phyloP scores from a whole-genome alignment of 2,113 vertebrate species.

The Oryzias melastigma region DNA sequence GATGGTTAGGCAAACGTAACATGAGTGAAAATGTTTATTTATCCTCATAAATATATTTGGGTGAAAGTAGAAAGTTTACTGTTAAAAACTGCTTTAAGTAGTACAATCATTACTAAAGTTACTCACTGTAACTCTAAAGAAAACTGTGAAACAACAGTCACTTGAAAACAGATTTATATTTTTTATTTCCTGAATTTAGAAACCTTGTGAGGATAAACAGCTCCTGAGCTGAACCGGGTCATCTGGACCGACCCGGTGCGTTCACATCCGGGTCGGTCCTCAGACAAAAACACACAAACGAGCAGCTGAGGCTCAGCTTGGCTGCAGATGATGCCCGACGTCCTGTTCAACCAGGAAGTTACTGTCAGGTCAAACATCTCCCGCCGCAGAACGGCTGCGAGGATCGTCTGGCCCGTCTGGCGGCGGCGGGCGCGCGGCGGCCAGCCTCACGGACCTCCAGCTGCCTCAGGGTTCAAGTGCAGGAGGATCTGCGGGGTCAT shows the following conservation, averaged over 20 bases:
- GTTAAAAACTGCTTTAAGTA: too few relatives aligned
- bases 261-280: slow-evolving; percentile 21
- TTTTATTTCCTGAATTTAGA: too few relatives aligned
- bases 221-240: too few relatives aligned
- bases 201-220: too few relatives aligned
- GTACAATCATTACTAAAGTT: too few relatives aligned
- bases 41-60: too few relatives aligned
- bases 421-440: slow-evolving; percentile 11
- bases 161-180: too few relatives aligned
- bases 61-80: too few relatives aligned
- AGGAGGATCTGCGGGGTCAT: neutral
- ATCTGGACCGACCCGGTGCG: neutral
- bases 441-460: slow-evolving; percentile 11
- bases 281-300: slow-evolving; percentile 1
- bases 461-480: slow-evolving; percentile 10
- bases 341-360: slow-evolving; percentile 11
- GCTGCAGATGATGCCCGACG: slow-evolving; percentile 38
- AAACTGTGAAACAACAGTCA: too few relatives aligned
- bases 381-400: slow-evolving; percentile 32
- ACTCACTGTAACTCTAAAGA: too few relatives aligned
- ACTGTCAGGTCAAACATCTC: slow-evolving; percentile 31
- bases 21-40: too few relatives aligned
- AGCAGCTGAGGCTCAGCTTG: slow-evolving; percentile 18
- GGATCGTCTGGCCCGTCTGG: slow-evolving; percentile 29
- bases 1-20: too few relatives aligned